Evolutionary conservation across 2,888 invertebrate genomes (phyloP), one percentile per base, ranked within the genome.

Genomic region (Troides aeacus): DNA sequence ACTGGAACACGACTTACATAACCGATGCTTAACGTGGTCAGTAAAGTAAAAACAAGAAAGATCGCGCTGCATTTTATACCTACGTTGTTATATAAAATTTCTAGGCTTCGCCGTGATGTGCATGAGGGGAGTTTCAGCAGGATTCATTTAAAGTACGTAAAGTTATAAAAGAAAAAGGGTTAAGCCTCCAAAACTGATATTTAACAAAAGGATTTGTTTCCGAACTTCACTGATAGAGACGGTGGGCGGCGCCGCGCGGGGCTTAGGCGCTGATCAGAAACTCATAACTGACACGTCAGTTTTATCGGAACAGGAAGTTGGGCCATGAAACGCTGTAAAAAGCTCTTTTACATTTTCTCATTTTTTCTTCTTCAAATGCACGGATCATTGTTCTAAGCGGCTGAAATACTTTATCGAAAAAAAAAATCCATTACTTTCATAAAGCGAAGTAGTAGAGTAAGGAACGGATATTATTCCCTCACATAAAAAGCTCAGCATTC

Each of bases 231-330:
- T 75, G 79, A 73, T 72, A 76, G 75, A 80, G 80, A 78, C 79
- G 75, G 75, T 78, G 80, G 83, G 83, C 81, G 84, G 82, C 79
- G 75, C 74, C 76, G 74, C 77, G 79, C 78, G 75, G 81, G 84
- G 70, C 69, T 71, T 72, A 84, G 82, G 84, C 75, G 79, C 76
- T 84, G 89, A 89, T 88, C 87, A 84, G 85, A 83, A 88, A 86
- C 86, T 86, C 88, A 87, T 88, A 87, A 88, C 85, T 78, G 84
- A 83, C 88, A 86, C 90, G 87, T 84, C 84, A 89, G 87, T 89
- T 88, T 90, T 90, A 90, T 90, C 89, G 81, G 79, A 77, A 79
- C 73, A 78, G 78, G 79, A 80, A 78, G 83, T 84, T 75, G 79
- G 81, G 84, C 85, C 81, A 86, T 73, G 72, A 65, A 72, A 71